These are phyloP conservation scores for Adelges cooleyi DNA, from an alignment of 1,140 invertebrate species.

Conservation along the genomic window DNA sequence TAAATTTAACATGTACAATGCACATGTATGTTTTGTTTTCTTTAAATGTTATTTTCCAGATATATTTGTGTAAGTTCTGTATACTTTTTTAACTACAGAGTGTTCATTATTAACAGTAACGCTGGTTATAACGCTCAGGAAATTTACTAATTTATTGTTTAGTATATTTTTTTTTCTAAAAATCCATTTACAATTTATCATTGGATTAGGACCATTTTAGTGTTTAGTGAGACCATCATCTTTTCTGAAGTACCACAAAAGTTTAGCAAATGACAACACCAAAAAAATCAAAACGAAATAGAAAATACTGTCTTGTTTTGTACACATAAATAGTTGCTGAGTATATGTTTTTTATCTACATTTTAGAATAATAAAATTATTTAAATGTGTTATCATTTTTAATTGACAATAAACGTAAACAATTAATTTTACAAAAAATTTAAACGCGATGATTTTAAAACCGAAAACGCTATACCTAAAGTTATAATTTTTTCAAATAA, in stretches of 20 bases:
- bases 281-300: constrained; percentile 23
- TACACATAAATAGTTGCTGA: too few species aligned
- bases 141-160: constrained; percentile 88
- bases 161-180: constrained; percentile 90
- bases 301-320: neutral
- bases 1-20: neutral
- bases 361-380: too few species aligned
- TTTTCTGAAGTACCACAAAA: constrained; percentile 64
- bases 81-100: constrained; percentile 83
- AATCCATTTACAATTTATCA: constrained; percentile 88
- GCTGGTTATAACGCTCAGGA: constrained; percentile 85
- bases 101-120: constrained; percentile 91
- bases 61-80: constrained; percentile 88
- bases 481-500: too few species aligned
- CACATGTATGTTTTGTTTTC: neutral
- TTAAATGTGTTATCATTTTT: neutral
- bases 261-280: neutral
- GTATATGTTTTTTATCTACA: too few species aligned
- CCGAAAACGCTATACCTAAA: too few species aligned
- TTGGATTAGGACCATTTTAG: constrained; percentile 82
- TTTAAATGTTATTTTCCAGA: constrained; percentile 39
- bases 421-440: constrained; percentile 23
- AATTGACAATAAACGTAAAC: constrained; percentile 21
- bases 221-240: constrained; percentile 85
- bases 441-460: too few species aligned